phyloP scores from a whole-genome alignment of 2,888 invertebrate genomes.

The Patella caerulea region DNA sequence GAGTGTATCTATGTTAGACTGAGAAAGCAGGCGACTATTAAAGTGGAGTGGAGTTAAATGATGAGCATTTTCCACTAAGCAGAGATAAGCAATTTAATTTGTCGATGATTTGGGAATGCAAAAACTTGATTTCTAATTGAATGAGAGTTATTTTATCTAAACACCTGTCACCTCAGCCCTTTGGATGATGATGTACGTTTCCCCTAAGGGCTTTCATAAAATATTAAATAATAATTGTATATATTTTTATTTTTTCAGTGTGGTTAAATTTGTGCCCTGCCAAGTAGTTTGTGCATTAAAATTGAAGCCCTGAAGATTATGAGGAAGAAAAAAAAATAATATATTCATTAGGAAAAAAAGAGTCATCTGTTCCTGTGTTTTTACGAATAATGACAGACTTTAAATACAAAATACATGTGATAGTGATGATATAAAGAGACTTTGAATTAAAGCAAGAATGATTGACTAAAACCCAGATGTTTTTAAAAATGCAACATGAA shows the following conservation, averaged over 20 bases:
- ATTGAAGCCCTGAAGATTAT: background rate
- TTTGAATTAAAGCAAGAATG: background rate
- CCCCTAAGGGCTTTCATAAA: no score
- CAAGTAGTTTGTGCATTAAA: conserved; percentile 6
- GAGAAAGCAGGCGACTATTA: no score
- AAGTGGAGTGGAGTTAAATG: no score
- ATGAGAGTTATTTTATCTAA: no score
- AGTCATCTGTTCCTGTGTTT: background rate
- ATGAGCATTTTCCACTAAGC: no score
- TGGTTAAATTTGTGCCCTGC: conserved; percentile 11
- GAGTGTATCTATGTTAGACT: no score
- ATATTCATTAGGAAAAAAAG: background rate
- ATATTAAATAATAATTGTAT: background rate
- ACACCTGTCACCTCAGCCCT: no score
- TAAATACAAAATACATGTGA: no score
- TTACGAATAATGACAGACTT: background rate
- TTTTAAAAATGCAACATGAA: conserved; percentile 4
- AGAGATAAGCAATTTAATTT: no score
- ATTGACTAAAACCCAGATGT: background rate
- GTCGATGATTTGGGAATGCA: no score
- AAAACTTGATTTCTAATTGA: no score
- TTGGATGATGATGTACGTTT: no score
- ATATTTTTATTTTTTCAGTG: background rate
- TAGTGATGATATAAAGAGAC: background rate
- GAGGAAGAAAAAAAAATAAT: background rate